Conservation (phyloP, 2,113 vertebrate genomes). For the Laticauda laticaudata region DNA sequence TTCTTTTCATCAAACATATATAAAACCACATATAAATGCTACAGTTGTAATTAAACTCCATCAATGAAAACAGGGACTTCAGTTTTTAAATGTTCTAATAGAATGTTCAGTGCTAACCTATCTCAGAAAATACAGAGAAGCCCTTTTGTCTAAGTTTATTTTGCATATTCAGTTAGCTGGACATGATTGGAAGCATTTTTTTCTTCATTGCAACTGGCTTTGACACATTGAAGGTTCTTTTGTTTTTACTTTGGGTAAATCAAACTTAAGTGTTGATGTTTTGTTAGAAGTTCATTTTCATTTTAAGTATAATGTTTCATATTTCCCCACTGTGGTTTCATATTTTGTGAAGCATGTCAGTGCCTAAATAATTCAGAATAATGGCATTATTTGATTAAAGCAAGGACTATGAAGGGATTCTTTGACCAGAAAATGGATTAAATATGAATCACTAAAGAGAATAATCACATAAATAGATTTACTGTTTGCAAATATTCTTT, state of each 20-base stretch:
- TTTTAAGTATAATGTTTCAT: not conserved
- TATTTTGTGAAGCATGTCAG: not conserved
- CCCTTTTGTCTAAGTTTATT: not conserved
- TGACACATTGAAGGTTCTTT: not conserved
- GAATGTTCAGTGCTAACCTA: not conserved
- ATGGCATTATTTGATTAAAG: not conserved
- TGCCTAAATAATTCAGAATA: not conserved
- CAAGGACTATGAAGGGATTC: not conserved
- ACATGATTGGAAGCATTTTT: not conserved
- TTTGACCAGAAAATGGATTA: not conserved
- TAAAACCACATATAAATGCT: slow-evolving; percentile 19
- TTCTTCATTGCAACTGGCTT: not conserved
- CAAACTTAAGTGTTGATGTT: not conserved
- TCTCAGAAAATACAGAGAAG: not conserved
- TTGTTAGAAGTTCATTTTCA: not conserved
- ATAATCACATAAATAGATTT: not conserved
- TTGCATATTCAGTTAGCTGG: not conserved
- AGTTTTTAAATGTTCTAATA: not conserved
- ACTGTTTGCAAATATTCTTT: not conserved
- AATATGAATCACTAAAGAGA: not conserved
- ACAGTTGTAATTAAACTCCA: not conserved
- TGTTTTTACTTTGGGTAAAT: not conserved
- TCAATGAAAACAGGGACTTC: not conserved
- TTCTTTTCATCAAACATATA: not conserved
- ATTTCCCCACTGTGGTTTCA: not conserved